These are phyloP conservation scores for Drosophila teissieri DNA, from an alignment of 1,140 invertebrate species.

Conservation along the genomic window DNA sequence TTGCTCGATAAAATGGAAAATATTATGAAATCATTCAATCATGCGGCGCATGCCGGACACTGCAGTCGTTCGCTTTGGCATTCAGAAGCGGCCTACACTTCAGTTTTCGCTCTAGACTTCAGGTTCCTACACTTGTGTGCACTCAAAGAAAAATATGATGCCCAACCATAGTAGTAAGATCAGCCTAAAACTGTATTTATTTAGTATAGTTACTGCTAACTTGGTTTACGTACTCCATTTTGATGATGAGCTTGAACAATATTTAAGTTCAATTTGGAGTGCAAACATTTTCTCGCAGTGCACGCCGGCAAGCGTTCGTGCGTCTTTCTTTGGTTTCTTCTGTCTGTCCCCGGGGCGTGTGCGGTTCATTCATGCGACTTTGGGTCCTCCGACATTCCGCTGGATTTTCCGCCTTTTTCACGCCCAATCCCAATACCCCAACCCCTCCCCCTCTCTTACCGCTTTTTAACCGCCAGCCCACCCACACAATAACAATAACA, in stretches of 20 bases:
- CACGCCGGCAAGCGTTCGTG: neutral
- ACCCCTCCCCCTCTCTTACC: neutral
- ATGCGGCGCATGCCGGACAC: conserved; percentile 61
- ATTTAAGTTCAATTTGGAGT: neutral
- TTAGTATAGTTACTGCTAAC: too few species aligned
- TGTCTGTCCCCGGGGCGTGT: conserved; percentile 34
- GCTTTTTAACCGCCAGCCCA: conserved; percentile 15
- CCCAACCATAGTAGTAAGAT: neutral
- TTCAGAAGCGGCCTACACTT: conserved; percentile 13
- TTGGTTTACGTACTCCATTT: too few species aligned
- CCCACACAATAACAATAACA: conserved; percentile 31
- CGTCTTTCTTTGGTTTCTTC: conserved; percentile 15
- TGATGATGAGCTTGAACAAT: too few species aligned
- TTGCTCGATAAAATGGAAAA: conserved; percentile 65
- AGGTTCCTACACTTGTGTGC: neutral
- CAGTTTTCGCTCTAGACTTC: conserved; percentile 5
- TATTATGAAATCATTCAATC: conserved; percentile 78
- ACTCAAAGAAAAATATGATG: neutral
- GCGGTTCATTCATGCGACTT: conserved; percentile 71
- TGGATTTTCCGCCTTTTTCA: conserved; percentile 1
- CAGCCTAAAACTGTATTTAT: too few species aligned
- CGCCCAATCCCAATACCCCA: neutral
- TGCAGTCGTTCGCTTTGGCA: conserved; percentile 27
- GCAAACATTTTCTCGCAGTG: conserved; percentile 6
- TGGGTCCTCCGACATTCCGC: conserved; percentile 50